Conservation (phyloP, 2,797 vertebrate genomes). For the Gorsachius magnificus region DNA sequence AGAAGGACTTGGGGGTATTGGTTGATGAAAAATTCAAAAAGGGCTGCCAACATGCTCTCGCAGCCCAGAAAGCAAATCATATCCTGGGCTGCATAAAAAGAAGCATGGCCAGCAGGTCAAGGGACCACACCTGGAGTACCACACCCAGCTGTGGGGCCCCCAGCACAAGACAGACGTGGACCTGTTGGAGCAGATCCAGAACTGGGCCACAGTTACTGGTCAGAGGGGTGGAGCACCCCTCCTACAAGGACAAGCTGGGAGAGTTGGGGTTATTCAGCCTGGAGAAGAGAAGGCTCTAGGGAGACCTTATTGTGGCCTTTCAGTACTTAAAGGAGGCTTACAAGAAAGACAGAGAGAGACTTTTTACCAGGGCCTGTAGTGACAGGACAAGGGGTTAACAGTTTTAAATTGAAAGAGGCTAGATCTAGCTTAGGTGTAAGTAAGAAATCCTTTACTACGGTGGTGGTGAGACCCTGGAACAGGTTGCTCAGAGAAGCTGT, state of each 20-base stretch:
- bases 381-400: neutral
- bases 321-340: neutral
- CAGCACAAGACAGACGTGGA: neutral
- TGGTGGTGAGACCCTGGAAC: neutral
- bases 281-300: neutral
- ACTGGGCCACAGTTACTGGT: neutral
- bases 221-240: neutral
- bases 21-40: neutral
- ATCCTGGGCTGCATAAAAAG: neutral
- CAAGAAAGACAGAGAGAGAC: neutral
- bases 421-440: neutral
- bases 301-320: neutral
- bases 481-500: neutral
- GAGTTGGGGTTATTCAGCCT: neutral
- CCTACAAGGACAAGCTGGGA: neutral
- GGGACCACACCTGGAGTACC: neutral
- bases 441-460: neutral
- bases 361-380: neutral
- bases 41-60: neutral
- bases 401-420: neutral
- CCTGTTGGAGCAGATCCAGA: neutral
- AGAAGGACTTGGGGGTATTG: neutral
- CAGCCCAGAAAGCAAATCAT: neutral
- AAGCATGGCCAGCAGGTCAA: neutral
- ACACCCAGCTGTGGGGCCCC: neutral